phyloP scores from a whole-genome alignment of 2,113 vertebrate genomes.

The Carlito syrichta region DNA sequence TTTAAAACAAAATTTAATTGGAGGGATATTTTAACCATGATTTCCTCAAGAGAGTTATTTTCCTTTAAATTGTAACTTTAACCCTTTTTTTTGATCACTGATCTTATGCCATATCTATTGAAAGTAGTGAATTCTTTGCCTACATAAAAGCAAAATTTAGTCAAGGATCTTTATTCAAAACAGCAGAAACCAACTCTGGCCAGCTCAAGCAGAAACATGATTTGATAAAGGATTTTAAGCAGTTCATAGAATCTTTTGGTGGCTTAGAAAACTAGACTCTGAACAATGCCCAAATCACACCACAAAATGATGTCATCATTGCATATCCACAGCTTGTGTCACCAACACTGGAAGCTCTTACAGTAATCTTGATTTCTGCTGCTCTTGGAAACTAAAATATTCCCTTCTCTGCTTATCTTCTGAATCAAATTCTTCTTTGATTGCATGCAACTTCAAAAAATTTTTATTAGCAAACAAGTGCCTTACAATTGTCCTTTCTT shows the following conservation, averaged over 20 bases:
- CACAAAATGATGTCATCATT: background rate
- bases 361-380: background rate
- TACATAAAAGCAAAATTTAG: background rate
- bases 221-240: background rate
- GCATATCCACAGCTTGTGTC: background rate
- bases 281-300: background rate
- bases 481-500: background rate
- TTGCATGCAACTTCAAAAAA: background rate
- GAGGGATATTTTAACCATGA: background rate
- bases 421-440: background rate
- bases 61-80: background rate
- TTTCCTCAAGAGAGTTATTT: background rate
- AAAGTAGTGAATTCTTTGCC: background rate
- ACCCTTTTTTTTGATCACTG: background rate
- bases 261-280: background rate
- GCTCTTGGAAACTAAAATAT: background rate
- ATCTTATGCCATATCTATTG: background rate
- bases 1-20: background rate
- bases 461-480: background rate
- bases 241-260: background rate
- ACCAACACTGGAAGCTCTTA: background rate
- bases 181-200: background rate
- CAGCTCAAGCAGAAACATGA: background rate
- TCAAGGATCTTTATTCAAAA: background rate
- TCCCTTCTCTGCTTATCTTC: background rate